Base-by-base conservation (phyloP, 2,888 invertebrate species). In the Acanthosepion esculentum region DNA sequence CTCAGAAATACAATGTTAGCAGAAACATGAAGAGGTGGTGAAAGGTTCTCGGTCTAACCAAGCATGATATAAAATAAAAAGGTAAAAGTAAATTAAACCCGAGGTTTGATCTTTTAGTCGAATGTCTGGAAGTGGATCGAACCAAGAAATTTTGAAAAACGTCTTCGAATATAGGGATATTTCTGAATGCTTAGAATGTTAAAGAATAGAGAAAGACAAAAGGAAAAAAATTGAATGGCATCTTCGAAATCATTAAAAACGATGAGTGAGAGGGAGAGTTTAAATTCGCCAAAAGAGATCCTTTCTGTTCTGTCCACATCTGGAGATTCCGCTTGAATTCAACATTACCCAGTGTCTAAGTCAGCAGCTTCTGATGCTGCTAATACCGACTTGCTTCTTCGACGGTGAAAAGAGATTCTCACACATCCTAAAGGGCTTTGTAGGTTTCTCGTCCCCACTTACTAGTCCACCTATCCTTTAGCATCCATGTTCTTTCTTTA, bases 281-380 rank as follows among this genome's bases (percentile, higher is more conserved):
- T 78, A 33, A 78, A 33, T 78, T 78, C 15, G 33, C 15, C n/a
- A 78, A 78, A 78, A 78, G 78, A 78, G 33, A 78, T 78, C 33
- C n/a, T n/a, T 18, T 78, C n/a, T 78, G 10, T 78, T 78, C 15
- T 78, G n/a, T 78, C n/a, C 78, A 78, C 78, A 78, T 78, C 78
- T 78, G 78, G 78, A 78, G 78, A 78, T 78, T 78, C 78, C 78
- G 33, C 78, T 78, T 33, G 78, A 78, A 78, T 78, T 33, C 78
- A 78, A 78, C n/a, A 78, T 78, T 78, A 78, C 78, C 78, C 78
- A 78, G 78, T 78, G 78, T 78, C 78, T 78, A 78, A 78, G 78
- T 78, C 78, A 78, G 78, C 78, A 78, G 78, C 78, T 78, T 78
- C n/a, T 78, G 78, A n/a, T n/a, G 20, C 12, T 78, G n/a, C 78